Conservation (phyloP, 2,888 invertebrate genomes). For the Drosophila maculinotata region DNA sequence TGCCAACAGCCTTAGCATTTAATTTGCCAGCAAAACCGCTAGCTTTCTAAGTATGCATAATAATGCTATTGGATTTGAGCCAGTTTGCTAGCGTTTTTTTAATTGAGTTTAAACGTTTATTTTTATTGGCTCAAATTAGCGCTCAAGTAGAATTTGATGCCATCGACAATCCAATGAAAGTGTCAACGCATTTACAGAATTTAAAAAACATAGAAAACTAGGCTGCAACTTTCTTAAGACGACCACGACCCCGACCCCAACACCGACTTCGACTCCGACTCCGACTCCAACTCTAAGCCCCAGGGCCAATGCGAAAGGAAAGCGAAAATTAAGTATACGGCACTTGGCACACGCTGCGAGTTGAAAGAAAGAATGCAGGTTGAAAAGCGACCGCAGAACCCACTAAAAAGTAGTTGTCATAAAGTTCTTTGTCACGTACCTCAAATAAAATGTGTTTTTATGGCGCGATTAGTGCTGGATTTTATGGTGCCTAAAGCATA, state of each 20-base stretch:
- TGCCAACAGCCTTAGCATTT: constrained; percentile 55
- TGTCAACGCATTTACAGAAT: constrained; percentile 52
- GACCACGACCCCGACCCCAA: constrained; percentile 3
- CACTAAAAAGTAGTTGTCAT: constrained; percentile 41
- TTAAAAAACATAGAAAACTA: constrained; percentile 34
- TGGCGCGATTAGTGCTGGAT: constrained; percentile 72
- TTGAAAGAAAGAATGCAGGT: constrained; percentile 36
- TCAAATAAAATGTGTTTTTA: constrained; percentile 77
- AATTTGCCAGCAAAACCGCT: constrained; percentile 49
- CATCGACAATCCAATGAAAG: constrained; percentile 59
- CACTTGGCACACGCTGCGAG: constrained; percentile 53
- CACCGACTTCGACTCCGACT: too few species aligned
- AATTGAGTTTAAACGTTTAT: constrained; percentile 70
- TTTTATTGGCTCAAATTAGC: constrained; percentile 73
- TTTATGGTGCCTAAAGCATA: constrained; percentile 68
- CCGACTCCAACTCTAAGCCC: constrained; percentile 18
- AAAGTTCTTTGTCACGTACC: constrained; percentile 73
- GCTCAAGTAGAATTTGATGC: constrained; percentile 77
- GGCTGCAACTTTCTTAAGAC: constrained; percentile 56
- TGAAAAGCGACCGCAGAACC: constrained; percentile 32
- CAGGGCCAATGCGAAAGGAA: constrained; percentile 49
- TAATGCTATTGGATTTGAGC: constrained; percentile 59
- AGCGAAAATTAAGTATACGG: constrained; percentile 63
- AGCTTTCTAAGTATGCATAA: constrained; percentile 63
- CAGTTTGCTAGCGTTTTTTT: constrained; percentile 70